These are phyloP conservation scores for Cotesia glomerata DNA, from an alignment of 1,140 invertebrate species.

Conservation along the genomic window DNA sequence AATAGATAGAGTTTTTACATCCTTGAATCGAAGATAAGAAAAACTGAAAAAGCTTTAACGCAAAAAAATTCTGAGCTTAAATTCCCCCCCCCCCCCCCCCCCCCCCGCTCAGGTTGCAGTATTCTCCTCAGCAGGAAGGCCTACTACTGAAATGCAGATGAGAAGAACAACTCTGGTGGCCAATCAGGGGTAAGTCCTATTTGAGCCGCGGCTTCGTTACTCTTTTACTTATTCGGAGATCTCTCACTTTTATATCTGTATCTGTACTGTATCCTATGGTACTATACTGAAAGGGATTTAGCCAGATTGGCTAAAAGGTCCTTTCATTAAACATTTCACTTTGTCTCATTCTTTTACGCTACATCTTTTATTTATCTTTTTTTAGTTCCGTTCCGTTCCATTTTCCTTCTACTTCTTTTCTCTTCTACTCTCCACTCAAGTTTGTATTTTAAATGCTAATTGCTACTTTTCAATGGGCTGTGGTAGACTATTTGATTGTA, in stretches of 20 bases:
- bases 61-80: constrained; percentile 49
- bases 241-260: constrained; percentile 33
- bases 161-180: constrained; percentile 36
- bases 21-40: not conserved
- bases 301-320: constrained; percentile 57
- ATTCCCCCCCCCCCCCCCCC: constrained; percentile 37
- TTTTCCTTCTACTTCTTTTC: constrained; percentile 26
- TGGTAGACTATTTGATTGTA: constrained; percentile 33
- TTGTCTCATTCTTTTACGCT: constrained; percentile 40
- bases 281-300: constrained; percentile 58
- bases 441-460: constrained; percentile 64
- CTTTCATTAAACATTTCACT: constrained; percentile 57
- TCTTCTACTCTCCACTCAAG: constrained; percentile 35
- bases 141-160: not conserved
- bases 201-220: constrained; percentile 48
- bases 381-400: constrained; percentile 1
- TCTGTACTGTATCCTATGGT: too few relatives aligned
- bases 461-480: constrained; percentile 61
- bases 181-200: constrained; percentile 59
- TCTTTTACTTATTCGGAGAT: constrained; percentile 19
- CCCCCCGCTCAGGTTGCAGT: not conserved
- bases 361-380: constrained; percentile 26
- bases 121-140: not conserved
- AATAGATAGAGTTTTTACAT: not conserved
- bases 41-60: not conserved